Percentiles rank a stretch among this genome's conserved stretches.
These are phyloP conservation scores for Caranx ignobilis DNA, from an alignment of 2,113 vertebrate genomes.

Conservation along the genomic window DNA sequence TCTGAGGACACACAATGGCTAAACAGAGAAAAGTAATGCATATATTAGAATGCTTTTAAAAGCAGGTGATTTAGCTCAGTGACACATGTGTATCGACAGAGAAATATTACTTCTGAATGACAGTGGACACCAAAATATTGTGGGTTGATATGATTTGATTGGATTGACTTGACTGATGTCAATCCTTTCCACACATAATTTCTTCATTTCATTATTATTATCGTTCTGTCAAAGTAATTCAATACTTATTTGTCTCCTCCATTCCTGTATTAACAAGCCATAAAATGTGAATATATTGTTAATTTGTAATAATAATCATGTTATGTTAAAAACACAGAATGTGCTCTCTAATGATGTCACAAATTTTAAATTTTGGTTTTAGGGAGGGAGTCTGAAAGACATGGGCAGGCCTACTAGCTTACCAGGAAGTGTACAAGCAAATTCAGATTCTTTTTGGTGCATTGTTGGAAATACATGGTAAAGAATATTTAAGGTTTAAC, in stretches of 20 bases:
- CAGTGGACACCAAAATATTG: slow-evolving; percentile 18
- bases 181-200: neutral
- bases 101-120: slow-evolving; percentile 47
- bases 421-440: too few relatives aligned
- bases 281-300: too few relatives aligned
- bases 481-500: neutral
- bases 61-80: slow-evolving; percentile 29
- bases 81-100: neutral
- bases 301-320: too few relatives aligned
- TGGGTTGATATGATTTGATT: slow-evolving; percentile 5
- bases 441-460: neutral
- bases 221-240: neutral
- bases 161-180: slow-evolving; percentile 3
- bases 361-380: neutral
- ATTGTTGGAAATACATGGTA: neutral
- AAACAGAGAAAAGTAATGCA: slow-evolving; percentile 64
- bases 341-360: neutral
- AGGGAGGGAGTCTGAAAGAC: neutral
- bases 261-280: neutral
- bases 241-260: neutral
- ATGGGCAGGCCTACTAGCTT: too few relatives aligned
- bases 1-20: slow-evolving; percentile 48
- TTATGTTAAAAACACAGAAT: neutral
- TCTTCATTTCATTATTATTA: neutral
- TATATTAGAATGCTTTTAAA: slow-evolving; percentile 70